Evolutionary conservation across 1,140 invertebrate genomes (phyloP).

Genomic region (Tribolium madens): DNA sequence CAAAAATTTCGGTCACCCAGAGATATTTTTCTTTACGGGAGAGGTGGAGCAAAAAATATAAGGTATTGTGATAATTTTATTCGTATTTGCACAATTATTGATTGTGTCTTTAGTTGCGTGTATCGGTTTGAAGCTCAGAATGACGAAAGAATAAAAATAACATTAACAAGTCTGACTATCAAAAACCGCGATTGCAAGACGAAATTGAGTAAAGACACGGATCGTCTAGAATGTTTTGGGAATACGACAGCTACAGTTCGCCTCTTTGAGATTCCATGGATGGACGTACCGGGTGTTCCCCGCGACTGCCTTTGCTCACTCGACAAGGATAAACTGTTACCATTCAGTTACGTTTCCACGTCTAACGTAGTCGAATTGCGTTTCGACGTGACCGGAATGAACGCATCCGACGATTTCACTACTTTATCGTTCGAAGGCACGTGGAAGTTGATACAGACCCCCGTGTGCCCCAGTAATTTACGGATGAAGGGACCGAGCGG

Average conservation of each 20-base stretch:
- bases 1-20: conserved; percentile 78
- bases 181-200: conserved; percentile 75
- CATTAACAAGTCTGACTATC: conserved; percentile 75
- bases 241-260: conserved; percentile 70
- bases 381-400: conserved; percentile 85
- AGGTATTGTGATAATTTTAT: conserved; percentile 68
- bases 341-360: conserved; percentile 82
- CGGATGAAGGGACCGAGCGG: conserved; percentile 81
- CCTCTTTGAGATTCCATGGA: conserved; percentile 81
- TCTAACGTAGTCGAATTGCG: conserved; percentile 83
- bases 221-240: conserved; percentile 78
- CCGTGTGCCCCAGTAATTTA: conserved; percentile 75
- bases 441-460: conserved; percentile 82
- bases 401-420: conserved; percentile 84
- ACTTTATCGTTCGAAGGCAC: conserved; percentile 86
- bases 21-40: conserved; percentile 88
- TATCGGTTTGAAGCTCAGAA: conserved; percentile 87
- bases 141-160: conserved; percentile 80
- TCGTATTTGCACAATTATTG: not conserved
- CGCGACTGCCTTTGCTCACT: conserved; percentile 81
- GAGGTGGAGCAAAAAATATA: conserved; percentile 84
- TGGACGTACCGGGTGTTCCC: conserved; percentile 73
- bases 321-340: conserved; percentile 67
- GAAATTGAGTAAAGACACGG: conserved; percentile 74
- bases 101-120: conserved; percentile 74